Evolutionary conservation across 2,888 invertebrate species (phyloP), one percentile per base, ranked within the genome.

Genomic region (Drosophila hamatofila): DNA sequence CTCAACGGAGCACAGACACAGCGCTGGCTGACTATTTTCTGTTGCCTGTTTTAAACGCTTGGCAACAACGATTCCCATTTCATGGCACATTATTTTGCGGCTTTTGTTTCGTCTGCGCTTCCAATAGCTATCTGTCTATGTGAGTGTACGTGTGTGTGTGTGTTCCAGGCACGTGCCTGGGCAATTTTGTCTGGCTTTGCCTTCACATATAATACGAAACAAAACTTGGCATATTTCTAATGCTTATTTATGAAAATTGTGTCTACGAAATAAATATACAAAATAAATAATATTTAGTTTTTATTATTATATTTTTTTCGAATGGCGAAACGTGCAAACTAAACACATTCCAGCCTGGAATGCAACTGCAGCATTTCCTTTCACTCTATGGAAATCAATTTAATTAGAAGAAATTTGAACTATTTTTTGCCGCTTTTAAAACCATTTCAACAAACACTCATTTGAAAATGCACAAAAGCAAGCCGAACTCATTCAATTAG

Each of bases 11-110:
- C 44, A 16, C 30, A 11, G 21, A 23, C 9, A 14, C 2, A 4
- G 30, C 9, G n/a, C 2, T 6, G 30, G 23, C 49, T 30, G 37
- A 49, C 37, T 23, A 11, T 14, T 18, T 35, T 35, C 30, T 16
- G 51, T 54, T 54, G 42, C 37, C 49, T 57, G 44, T 52, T 74
- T 58, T 51, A 63, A 56, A 52, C 46, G 72, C 52, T 56, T 72
- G 72, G 60, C 77, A 83, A 78, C 72, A 81, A 68, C 78, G 82
- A 88, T 91, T 89, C 86, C 88, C 83, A 90, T 90, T 90, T 90
- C 91, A 90, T 90, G 90, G 86, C 88, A 90, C 88, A 91, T 91
- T 91, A 91, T 89, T 90, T 88, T 90, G 91, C 75, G 88, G 85
- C 86, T 84, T 79, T 88, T 83, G 89, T 86, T 80, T 89, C 83